phyloP scores from a whole-genome alignment of 2,113 vertebrate genomes.

The Hydrochoerus hydrochaeris region DNA sequence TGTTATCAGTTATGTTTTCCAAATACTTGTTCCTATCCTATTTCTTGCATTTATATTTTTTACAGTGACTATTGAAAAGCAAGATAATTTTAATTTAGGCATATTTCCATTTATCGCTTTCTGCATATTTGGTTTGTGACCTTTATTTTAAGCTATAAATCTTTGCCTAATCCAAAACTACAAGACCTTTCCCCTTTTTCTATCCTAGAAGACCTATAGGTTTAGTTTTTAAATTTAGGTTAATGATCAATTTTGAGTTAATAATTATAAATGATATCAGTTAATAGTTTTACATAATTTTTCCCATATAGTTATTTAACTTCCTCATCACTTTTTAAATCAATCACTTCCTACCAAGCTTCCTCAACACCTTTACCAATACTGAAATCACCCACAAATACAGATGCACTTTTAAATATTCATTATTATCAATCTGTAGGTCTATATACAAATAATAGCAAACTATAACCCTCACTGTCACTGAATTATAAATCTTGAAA shows the following conservation, averaged over 20 bases:
- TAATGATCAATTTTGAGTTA: background rate
- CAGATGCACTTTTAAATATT: background rate
- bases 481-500: background rate
- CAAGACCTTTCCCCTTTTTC: background rate
- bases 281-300: background rate
- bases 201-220: background rate
- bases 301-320: background rate
- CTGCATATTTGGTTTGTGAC: background rate
- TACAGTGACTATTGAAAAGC: background rate
- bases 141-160: background rate
- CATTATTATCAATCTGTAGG: background rate
- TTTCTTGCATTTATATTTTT: background rate
- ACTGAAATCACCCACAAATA: background rate
- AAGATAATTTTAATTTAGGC: conserved; percentile 10
- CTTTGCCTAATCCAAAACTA: background rate
- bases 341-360: background rate
- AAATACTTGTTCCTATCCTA: background rate
- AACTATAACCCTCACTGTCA: background rate
- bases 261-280: background rate
- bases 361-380: background rate
- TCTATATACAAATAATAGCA: background rate
- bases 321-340: conserved; percentile 1
- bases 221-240: background rate
- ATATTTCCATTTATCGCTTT: background rate
- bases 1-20: background rate